These are phyloP conservation scores for Micromesistius poutassou DNA, from an alignment of 2,797 vertebrate genomes.

Conservation along the genomic window DNA sequence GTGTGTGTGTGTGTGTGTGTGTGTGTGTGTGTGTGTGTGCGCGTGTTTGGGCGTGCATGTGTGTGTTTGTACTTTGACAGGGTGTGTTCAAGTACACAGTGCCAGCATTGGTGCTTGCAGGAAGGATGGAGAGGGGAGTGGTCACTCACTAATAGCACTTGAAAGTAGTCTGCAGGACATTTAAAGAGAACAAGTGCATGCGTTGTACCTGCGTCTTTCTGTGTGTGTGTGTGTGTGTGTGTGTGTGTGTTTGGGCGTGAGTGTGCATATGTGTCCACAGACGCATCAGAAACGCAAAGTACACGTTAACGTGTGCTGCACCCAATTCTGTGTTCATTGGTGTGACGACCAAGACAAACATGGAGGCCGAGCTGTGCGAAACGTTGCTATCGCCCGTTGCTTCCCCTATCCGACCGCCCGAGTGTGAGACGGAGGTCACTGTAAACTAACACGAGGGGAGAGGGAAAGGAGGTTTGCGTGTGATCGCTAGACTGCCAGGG, in stretches of 20 bases:
- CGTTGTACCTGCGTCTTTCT: too few species aligned
- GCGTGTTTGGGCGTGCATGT: slow-evolving; percentile 10
- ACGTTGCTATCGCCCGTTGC: too few species aligned
- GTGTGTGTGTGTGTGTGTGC: slow-evolving; percentile 19
- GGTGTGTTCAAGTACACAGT: slow-evolving; percentile 14
- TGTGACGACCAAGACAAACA: too few species aligned
- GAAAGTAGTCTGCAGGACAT: slow-evolving; percentile 28
- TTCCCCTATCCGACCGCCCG: background rate
- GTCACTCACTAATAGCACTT: slow-evolving; percentile 55
- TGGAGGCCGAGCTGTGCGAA: too few species aligned
- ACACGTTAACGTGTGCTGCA: background rate
- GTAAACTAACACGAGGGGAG: background rate
- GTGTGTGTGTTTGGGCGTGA: too few species aligned
- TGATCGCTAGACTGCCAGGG: background rate
- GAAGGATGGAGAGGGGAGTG: slow-evolving; percentile 43
- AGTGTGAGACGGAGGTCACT: background rate
- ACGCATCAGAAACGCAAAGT: background rate
- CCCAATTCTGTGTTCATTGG: background rate
- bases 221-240: too few species aligned
- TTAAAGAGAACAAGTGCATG: background rate
- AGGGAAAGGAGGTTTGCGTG: background rate
- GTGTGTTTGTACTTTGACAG: slow-evolving; percentile 12
- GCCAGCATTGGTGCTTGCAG: slow-evolving; percentile 52
- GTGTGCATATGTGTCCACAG: background rate
- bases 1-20: slow-evolving; percentile 14